These are phyloP conservation scores for Otus sunia DNA, from an alignment of 2,113 vertebrate species.

Conservation along the genomic window DNA sequence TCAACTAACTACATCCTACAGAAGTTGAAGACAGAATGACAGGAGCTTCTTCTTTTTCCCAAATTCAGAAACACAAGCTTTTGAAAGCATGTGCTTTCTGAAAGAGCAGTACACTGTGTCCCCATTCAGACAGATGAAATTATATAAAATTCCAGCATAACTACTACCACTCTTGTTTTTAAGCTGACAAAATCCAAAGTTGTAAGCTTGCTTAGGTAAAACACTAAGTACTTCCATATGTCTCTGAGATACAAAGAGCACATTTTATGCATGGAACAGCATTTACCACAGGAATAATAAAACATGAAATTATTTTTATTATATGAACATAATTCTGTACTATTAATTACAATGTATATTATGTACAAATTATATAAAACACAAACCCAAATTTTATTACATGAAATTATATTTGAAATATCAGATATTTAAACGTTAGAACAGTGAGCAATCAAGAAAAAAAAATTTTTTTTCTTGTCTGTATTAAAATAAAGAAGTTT, in stretches of 20 bases:
- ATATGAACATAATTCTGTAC: not conserved
- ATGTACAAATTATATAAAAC: not conserved
- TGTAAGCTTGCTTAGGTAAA: not conserved
- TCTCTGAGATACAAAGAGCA: not conserved
- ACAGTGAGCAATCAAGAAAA: not conserved
- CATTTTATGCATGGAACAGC: not conserved
- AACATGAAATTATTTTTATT: not conserved
- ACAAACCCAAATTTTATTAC: not conserved
- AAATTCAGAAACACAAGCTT: not conserved
- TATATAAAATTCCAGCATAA: not conserved
- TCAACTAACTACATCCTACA: not conserved
- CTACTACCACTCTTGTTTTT: not conserved
- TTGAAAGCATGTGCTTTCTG: not conserved
- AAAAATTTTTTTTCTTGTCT: not conserved
- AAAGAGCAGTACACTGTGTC: not conserved
- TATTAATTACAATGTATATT: not conserved
- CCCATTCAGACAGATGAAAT: not conserved
- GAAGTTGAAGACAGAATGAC: not conserved
- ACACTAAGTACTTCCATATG: not conserved
- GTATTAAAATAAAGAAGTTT: not conserved
- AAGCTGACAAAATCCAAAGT: not conserved
- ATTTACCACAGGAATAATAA: not conserved
- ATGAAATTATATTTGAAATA: not conserved
- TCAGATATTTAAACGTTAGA: not conserved
- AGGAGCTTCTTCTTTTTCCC: not conserved